Base-by-base conservation (phyloP, 1,140 invertebrate genomes). In the Drosophila ananassae region DNA sequence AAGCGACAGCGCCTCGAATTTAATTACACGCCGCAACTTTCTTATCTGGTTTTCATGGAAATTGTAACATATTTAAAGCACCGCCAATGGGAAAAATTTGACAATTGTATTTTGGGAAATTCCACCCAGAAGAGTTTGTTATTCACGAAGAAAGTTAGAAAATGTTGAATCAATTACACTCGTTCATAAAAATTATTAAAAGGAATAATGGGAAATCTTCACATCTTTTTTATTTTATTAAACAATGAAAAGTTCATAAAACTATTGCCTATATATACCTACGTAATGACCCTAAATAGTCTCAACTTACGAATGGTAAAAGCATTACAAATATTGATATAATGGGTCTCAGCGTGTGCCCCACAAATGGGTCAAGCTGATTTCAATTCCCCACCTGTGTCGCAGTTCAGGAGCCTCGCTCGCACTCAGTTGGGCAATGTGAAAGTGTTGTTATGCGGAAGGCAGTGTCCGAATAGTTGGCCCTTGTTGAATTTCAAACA, bases 401-500 rank as follows among this genome's bases (percentile, higher is more conserved):
- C 21, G 8, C 10, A 54, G 79, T 77, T 81, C 77, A 77, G 71
- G 39, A 79, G 74, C 80, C 57, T 25, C 28, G 24, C 21, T 9
- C 41, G 30, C 46, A 24, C 53, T 21, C 39, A 52, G 25, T 61
- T 61, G 55, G 51, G 44, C 54, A 60, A 72, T 58, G 83, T 73
- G 79, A 87, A 87, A 89, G 83, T 71, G 81, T 84, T 83, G 81
- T 84, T 73, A 68, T 79, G 51, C 41, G n/a, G 21, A 56, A 34
- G 4, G 12, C 13, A 32, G 22, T 8, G 25, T 44, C 41, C 17
- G n/a, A 44, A 47, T 22, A 13, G 17, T 12, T 24, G 39, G n/a
- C 32, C 17, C 53, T 13, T n/a, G 24, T 17, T 75, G 72, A 75
- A 75, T 75, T 57, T 66, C 28, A 75, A 75, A 64, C 41, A 58